phyloP scores from a whole-genome alignment of 2,888 invertebrate genomes.

The Diaphora mendica region DNA sequence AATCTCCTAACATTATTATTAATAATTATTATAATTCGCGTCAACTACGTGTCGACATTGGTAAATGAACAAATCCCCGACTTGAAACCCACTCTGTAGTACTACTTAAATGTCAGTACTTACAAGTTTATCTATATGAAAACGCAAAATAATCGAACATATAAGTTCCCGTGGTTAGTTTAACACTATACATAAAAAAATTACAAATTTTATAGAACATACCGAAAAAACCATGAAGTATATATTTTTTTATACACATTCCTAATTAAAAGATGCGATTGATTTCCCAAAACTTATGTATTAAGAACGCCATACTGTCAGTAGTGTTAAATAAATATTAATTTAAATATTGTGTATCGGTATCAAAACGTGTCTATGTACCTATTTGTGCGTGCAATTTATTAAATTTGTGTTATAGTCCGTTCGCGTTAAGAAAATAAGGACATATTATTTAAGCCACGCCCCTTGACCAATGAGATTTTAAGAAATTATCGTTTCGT shows the following conservation, averaged over 20 bases:
- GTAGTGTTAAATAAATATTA: not conserved
- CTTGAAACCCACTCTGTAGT: not conserved
- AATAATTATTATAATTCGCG: conserved; percentile 26
- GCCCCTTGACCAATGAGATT: not conserved
- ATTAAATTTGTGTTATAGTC: not conserved
- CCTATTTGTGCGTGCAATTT: conserved; percentile 2
- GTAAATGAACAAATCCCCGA: not conserved
- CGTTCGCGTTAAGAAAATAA: no score
- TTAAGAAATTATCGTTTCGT: not conserved
- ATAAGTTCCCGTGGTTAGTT: not conserved
- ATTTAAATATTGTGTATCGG: not conserved
- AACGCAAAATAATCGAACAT: not conserved
- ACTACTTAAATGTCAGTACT: not conserved
- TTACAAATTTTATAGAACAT: not conserved
- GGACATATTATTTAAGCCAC: not conserved
- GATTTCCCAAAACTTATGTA: not conserved
- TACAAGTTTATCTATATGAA: not conserved
- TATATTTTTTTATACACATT: conserved; percentile 23
- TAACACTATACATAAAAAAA: not conserved
- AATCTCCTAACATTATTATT: conserved; percentile 42
- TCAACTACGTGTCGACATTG: not conserved
- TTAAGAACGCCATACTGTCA: not conserved
- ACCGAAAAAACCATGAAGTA: not conserved
- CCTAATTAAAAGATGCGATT: conserved; percentile 6
- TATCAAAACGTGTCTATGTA: not conserved